phyloP scores from a whole-genome alignment of 2,113 vertebrate genomes.

The Campylorhamphus procurvoides region DNA sequence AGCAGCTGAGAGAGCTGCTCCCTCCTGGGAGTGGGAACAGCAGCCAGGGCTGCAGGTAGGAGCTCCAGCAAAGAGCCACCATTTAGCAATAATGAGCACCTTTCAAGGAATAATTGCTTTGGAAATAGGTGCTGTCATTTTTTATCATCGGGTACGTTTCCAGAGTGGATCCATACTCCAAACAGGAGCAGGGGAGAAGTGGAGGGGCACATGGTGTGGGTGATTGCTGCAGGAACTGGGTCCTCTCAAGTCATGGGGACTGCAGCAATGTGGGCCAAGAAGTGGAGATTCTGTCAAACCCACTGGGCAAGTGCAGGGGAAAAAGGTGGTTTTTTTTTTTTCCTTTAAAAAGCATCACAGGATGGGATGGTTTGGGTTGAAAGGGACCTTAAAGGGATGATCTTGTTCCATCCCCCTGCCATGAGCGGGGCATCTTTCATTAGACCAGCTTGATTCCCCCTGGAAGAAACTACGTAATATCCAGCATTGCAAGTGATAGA shows the following conservation, averaged over 20 bases:
- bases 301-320: neutral
- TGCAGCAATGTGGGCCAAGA: neutral
- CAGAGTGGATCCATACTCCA: neutral
- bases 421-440: neutral
- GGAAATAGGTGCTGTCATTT: conserved; percentile 39
- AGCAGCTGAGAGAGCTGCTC: neutral
- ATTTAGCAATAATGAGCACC: conserved; percentile 44
- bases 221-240: neutral
- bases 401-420: neutral
- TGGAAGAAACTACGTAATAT: neutral
- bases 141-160: conserved; percentile 5
- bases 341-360: neutral
- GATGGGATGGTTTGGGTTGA: neutral
- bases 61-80: neutral
- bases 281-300: neutral
- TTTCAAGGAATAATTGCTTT: conserved; percentile 50
- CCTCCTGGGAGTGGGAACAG: neutral
- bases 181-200: neutral
- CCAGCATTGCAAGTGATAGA: neutral
- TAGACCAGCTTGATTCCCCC: neutral
- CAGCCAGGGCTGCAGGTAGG: conserved; percentile 3
- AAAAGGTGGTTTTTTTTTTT: neutral
- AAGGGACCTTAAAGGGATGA: neutral
- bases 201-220: neutral
- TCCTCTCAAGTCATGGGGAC: neutral